Conservation (phyloP, 2,113 vertebrate genomes). For the Danionella cerebrum region DNA sequence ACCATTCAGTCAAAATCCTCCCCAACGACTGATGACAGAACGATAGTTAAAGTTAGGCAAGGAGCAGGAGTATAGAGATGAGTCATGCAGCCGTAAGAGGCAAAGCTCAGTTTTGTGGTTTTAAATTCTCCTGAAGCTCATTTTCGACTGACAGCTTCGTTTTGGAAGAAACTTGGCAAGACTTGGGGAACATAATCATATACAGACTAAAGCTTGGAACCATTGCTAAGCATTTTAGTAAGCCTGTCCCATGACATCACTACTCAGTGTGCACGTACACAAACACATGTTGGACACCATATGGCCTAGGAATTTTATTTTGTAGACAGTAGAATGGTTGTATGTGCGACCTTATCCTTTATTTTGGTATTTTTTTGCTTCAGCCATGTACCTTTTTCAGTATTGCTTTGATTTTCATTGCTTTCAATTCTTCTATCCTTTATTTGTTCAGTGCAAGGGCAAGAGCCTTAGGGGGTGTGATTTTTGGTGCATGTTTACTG, state of each 20-base stretch:
- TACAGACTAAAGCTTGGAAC: neutral
- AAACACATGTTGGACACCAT: neutral
- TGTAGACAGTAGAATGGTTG: neutral
- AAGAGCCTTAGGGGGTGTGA: neutral
- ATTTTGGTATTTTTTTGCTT: constrained; percentile 16
- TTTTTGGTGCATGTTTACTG: neutral
- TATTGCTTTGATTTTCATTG: constrained; percentile 18
- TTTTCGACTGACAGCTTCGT: constrained; percentile 23
- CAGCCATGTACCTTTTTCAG: neutral
- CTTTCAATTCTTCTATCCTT: constrained; percentile 3
- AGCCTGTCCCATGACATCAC: constrained; percentile 11
- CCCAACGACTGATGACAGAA: constrained; percentile 10
- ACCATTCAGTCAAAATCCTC: neutral
- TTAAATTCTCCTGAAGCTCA: neutral
- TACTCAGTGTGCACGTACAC: neutral
- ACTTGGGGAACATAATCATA: constrained; percentile 16
- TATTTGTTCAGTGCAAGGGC: neutral
- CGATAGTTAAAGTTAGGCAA: constrained; percentile 33
- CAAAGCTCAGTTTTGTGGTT: constrained; percentile 6
- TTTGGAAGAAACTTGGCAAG: constrained; percentile 7
- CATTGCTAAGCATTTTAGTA: constrained; percentile 12
- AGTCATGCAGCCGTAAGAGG: constrained; percentile 5
- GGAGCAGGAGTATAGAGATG: neutral
- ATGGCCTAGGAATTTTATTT: neutral
- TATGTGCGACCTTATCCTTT: neutral